Base-by-base conservation (phyloP, 2,113 vertebrate species). In the Saccopteryx bilineata region DNA sequence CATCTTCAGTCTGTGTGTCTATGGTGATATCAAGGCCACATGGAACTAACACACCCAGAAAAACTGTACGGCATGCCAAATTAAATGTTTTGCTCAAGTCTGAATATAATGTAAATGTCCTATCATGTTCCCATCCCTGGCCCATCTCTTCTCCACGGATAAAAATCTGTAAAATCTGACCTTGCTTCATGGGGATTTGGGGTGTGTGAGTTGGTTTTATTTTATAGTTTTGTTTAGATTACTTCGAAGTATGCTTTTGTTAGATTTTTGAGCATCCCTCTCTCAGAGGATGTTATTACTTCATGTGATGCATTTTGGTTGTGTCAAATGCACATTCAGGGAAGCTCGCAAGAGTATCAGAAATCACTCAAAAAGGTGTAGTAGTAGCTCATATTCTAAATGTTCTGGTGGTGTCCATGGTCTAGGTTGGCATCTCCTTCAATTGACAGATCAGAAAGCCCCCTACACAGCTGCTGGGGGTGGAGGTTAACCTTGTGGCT, bases 171-270 rank as follows among this genome's bases (percentile, higher is more conserved):
- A 72, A 93, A 95, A 63, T 19, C 48, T 81, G 61, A 82, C 65
- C 26, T 89, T 68, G 66, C n/a, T 91, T 82, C 14, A 1, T 31
- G 9, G n/a, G 54, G 5, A 7, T 3, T 21, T 91, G 9, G 46
- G 33, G 7, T 26, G 0, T 54, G 31, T 74, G 48, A 7, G 21
- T 88, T 87, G 18, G 24, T 89, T 86, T 86, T 48, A 50, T 52
- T 86, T 52, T 65, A 63, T 18, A 74, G 46, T 79, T 79, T 54
- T 39, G 7, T 63, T 89, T 87, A 50, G 26, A 31, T 93, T 72
- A 23, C 0, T 88, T 72, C 58, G 39, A 48, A 66, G 39, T 90
- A 80, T 82, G 61, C 92, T 94, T 82, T n/a, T 76, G 39, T 95
- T 54, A 65, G 15, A 24, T 75, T 87, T 87, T 60, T 75, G 56